Base-by-base conservation (phyloP, 2,888 invertebrate genomes). In the Chrysolina americana region DNA sequence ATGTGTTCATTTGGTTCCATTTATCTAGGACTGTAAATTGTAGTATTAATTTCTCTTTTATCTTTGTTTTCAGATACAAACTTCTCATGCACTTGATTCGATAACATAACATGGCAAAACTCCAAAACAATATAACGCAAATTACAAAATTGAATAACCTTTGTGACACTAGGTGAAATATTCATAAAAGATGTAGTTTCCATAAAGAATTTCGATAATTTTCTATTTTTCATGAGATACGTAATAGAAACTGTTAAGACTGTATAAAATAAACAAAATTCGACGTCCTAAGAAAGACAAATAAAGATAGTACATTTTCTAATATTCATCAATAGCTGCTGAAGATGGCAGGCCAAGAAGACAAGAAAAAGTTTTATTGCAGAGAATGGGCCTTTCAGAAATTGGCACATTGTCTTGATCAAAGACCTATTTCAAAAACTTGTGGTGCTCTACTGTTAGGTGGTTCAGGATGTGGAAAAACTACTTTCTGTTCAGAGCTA, bases 341-440 rank as follows among this genome's bases (percentile, higher is more conserved):
- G 47, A 78, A 78, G 59, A 87, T 86, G 86, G 82, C 85, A 36
- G 80, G 81, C 65, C 85, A 89, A 13, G 90, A 91, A 17, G 93
- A 93, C 86, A 92, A 92, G 86, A 92, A 94, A 80, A 91, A 92
- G 73, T 96, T 97, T 89, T 96, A 94, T 89, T 96, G 96, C 86
- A 92, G 98, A 10, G 98, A 98, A 88, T 98, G 98, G 98, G 96
- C 96, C 8, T 96, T 98, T 83, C 95, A 96, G 89, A 98, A 98
- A 89, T 91, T 98, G 47, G 94, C 94, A 1, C 94, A 98, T 83
- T 97, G 97, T 81, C 87, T 98, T 81, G 98, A 98, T 85, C 96
- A 96, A 88, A 89, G 97, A 75, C 94, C 95, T 0, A 92, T 92
- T 17, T 94, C 94, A 79, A 95, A 96, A 87, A 94, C 95, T 0